These are phyloP conservation scores for Leptoteleia sp. DNA, from an alignment of 1,140 invertebrate species.

Conservation along the genomic window DNA sequence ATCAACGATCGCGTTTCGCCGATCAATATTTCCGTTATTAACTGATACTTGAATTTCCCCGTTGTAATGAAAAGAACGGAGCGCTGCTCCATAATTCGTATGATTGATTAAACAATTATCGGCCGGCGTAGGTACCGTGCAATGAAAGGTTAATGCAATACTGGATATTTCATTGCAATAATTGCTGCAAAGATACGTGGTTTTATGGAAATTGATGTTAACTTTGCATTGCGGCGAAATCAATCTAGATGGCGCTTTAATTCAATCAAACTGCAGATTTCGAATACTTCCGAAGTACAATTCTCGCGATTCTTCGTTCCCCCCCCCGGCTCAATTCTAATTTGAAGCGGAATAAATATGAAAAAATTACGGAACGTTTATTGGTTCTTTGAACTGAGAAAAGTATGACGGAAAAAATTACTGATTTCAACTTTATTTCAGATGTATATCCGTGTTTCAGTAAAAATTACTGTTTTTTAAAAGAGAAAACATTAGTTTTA, in stretches of 20 bases:
- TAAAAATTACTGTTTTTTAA: no score
- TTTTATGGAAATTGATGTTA: conserved; percentile 8
- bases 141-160: conserved; percentile 23
- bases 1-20: conserved; percentile 3
- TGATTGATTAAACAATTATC: conserved; percentile 18
- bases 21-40: not conserved
- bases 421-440: no score
- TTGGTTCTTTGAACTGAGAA: no score
- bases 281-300: no score
- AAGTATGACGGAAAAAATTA: no score
- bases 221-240: not conserved
- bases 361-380: no score
- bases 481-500: no score
- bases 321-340: no score
- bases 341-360: no score
- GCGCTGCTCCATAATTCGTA: not conserved
- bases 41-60: conserved; percentile 1
- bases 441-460: no score
- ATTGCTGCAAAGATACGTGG: conserved; percentile 11
- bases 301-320: no score
- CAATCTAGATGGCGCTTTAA: conserved; percentile 1
- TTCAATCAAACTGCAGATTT: not conserved
- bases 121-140: conserved; percentile 3
- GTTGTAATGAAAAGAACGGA: conserved; percentile 6
- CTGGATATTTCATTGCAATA: conserved; percentile 2